Evolutionary conservation across 1,140 invertebrate genomes (phyloP), one percentile per base, ranked within the genome.

Genomic region (Drosophila trapezifrons): DNA sequence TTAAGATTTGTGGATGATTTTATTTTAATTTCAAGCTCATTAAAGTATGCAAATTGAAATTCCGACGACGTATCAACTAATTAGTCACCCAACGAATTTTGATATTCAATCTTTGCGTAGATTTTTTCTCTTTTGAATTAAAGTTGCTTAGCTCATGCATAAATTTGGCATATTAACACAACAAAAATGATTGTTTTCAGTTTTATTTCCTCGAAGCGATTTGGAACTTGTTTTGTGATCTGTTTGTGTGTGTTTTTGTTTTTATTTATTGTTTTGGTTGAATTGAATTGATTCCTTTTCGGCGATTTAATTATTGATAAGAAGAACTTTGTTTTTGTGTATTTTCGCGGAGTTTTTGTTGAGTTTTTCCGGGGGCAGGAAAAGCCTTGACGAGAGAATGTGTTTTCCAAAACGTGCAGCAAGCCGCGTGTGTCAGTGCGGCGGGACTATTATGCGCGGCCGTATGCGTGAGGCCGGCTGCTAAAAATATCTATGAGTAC

Each of bases 401-500:
- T 56, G 49, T 79, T 85, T 86, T 87, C 76, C 72, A 82, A 86
- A 86, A 86, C 83, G 83, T 86, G 83, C 67, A 81, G 83, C 67
- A 81, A 82, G 79, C 82, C 83, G 83, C 82, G 82, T 86, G 83
- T 87, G 82, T 87, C 79, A 47, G 79, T 62, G 47, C 64, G 56
- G 47, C 49, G 55, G 58, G 43, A 60, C 22, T 46, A 32, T 13
- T 49, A 38, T 52, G 52, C 58, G 56, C 52, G 29, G 29, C 56
- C 35, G 73, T 63, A 40, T 63, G 64, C 76, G 82, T 85, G 81
- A 77, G 83, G 78, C 83, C 83, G 83, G 83, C 60, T 83, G 83
- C 83, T 86, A 86, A 83, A 86, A 86, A 86, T 86, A 86, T 86
- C 83, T 81, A 86, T 89, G 84, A 89, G 84, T 83, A 63, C 80